Evolutionary conservation across 2,113 vertebrate species (phyloP).

Genomic region (Ancistrus triradiatus): DNA sequence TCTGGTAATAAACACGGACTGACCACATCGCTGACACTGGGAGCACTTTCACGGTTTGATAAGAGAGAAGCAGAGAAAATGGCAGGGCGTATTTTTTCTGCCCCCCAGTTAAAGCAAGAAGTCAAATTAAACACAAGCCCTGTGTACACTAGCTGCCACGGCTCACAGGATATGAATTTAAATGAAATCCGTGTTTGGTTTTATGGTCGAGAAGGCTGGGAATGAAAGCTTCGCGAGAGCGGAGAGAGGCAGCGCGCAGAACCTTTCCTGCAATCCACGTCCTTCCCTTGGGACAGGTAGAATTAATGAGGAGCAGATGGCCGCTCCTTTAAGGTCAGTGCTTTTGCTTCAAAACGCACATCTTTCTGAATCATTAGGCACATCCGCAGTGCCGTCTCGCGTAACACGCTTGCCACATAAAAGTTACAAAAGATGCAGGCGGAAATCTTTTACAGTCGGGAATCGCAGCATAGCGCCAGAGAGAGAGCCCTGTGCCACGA

Average conservation of each 20-base stretch:
- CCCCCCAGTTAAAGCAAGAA: conserved; percentile 15
- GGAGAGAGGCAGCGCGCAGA: conserved; percentile 16
- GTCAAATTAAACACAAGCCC: conserved; percentile 35
- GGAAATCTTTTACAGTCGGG: not conserved
- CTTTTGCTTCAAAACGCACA: conserved; percentile 42
- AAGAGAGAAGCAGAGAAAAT: not conserved
- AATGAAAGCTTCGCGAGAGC: conserved; percentile 21
- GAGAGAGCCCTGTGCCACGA: not conserved
- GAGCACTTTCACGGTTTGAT: conserved; percentile 25
- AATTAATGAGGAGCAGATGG: conserved; percentile 54
- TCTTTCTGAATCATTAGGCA: conserved; percentile 42
- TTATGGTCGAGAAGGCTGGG: conserved; percentile 23
- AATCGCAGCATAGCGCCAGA: not conserved
- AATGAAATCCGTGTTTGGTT: conserved; percentile 33
- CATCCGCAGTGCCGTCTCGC: conserved; percentile 15
- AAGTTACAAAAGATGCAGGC: not conserved
- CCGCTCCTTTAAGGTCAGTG: conserved; percentile 47
- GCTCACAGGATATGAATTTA: conserved; percentile 31
- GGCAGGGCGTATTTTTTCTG: not conserved
- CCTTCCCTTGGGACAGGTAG: conserved; percentile 47
- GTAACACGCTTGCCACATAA: conserved; percentile 19
- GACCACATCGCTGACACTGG: conserved; percentile 21
- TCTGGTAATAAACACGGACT: conserved; percentile 13
- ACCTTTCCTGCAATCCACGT: conserved; percentile 40
- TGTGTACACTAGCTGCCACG: conserved; percentile 16